These are phyloP conservation scores for Hyppa rectilinea DNA, from an alignment of 2,888 invertebrate species.

Conservation along the genomic window DNA sequence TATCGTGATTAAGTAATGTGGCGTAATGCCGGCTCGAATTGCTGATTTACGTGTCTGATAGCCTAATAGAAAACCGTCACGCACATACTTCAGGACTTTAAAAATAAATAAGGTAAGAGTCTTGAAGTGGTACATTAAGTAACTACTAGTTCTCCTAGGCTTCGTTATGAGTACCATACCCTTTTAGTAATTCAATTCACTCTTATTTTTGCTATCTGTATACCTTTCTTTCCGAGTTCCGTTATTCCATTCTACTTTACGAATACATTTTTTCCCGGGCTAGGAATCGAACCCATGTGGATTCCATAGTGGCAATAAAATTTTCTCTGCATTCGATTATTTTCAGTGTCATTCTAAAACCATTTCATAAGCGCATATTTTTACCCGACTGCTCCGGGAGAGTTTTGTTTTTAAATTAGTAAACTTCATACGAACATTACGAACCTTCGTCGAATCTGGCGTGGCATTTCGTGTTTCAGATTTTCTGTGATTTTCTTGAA, in stretches of 20 bases:
- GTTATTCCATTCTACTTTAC: background rate
- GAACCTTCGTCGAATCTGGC: conserved; percentile 85
- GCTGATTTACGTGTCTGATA: conserved; percentile 53
- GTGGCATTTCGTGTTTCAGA: conserved; percentile 84
- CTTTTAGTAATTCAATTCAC: background rate
- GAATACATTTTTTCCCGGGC: background rate
- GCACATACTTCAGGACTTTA: background rate
- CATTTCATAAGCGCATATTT: background rate
- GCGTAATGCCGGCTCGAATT: conserved; percentile 58
- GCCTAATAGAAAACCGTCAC: conserved; percentile 32
- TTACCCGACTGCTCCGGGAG: background rate
- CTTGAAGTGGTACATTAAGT: background rate
- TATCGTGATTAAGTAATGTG: conserved; percentile 49
- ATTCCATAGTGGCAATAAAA: background rate
- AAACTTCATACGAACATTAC: conserved; percentile 12
- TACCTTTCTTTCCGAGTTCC: background rate
- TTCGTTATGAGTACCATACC: background rate
- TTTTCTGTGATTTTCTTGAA: conserved; percentile 85
- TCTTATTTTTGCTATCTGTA: background rate
- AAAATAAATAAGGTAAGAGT: background rate
- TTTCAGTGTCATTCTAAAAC: background rate
- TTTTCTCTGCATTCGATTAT: background rate
- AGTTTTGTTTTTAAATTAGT: background rate
- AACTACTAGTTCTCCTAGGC: background rate
- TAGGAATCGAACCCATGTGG: background rate